These are phyloP conservation scores for Calameuta filiformis DNA, from an alignment of 2,888 invertebrate genomes.

Conservation along the genomic window DNA sequence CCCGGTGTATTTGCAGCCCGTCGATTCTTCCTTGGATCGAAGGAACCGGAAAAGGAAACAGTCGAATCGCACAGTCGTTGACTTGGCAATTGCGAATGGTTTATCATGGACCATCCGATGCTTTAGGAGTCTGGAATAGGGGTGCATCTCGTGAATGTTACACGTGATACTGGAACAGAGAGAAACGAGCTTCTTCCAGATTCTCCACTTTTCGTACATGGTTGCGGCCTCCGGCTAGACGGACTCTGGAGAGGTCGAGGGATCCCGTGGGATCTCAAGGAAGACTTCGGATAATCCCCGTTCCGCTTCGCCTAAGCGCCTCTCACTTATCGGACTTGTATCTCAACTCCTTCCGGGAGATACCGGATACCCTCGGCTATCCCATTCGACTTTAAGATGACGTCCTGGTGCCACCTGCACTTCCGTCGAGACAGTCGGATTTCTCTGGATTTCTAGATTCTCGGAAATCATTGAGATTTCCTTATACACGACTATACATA, in stretches of 20 bases:
- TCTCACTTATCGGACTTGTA: conserved; percentile 57
- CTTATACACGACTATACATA: too few relatives aligned
- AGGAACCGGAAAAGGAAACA: neutral
- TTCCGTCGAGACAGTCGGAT: neutral
- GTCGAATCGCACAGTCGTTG: neutral
- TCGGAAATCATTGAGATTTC: too few relatives aligned
- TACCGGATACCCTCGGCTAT: conserved; percentile 34
- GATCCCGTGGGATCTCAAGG: conserved; percentile 45
- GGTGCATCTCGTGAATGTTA: neutral
- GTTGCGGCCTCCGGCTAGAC: conserved; percentile 2
- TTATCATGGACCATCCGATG: neutral
- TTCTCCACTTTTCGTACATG: neutral
- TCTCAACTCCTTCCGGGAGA: conserved; percentile 43
- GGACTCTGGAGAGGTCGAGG: conserved; percentile 14
- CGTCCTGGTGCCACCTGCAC: neutral
- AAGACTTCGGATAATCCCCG: conserved; percentile 51
- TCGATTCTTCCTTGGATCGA: conserved; percentile 1
- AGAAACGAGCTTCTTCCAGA: neutral
- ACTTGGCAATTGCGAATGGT: neutral
- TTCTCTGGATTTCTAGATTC: too few relatives aligned
- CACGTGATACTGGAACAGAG: neutral
- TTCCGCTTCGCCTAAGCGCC: conserved; percentile 46
- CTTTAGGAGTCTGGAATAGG: neutral
- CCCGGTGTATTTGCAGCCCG: neutral
- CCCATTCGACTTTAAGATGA: neutral